These are phyloP conservation scores for Hydractinia echinata DNA, from an alignment of 30 jellyfish, hydroid and myxozoan genomes.

Conservation along the genomic window DNA sequence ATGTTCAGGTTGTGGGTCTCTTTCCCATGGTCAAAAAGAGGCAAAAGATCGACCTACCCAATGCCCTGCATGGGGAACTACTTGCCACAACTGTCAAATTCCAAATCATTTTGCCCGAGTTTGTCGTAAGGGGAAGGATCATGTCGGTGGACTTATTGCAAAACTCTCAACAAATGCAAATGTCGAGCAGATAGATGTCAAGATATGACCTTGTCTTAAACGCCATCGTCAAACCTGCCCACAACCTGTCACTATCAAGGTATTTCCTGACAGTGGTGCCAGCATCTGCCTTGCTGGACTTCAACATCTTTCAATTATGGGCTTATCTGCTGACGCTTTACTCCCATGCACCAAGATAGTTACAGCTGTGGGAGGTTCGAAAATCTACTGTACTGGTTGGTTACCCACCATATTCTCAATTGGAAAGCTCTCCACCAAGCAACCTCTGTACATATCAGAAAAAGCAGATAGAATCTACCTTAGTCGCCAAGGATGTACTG, in stretches of 20 bases:
- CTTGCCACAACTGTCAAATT: background rate
- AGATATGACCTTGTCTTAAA: too few species aligned
- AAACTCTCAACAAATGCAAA: background rate
- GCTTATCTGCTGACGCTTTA: too few species aligned
- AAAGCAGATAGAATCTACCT: background rate
- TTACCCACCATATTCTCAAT: background rate
- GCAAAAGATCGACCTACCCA: background rate
- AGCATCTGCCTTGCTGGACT: too few species aligned
- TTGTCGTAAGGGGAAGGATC: background rate
- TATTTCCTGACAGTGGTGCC: too few species aligned
- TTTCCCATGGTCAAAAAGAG: background rate
- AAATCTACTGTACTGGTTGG: background rate
- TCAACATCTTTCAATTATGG: too few species aligned
- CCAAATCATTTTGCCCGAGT: too few species aligned
- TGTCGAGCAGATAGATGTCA: too few species aligned
- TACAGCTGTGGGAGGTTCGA: conserved; percentile 2
- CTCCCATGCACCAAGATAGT: background rate
- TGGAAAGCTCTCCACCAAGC: background rate
- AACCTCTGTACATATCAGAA: background rate
- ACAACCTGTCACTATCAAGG: too few species aligned
- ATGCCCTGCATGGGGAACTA: background rate
- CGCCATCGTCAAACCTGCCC: too few species aligned
- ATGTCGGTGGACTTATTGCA: background rate
- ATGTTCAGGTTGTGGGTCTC: conserved; percentile 8
- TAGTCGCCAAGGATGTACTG: background rate